Percentiles rank a stretch among this genome's conserved stretches.
Evolutionary conservation across 2,888 invertebrate genomes (phyloP).

Genomic region (Argyresthia goedartella): DNA sequence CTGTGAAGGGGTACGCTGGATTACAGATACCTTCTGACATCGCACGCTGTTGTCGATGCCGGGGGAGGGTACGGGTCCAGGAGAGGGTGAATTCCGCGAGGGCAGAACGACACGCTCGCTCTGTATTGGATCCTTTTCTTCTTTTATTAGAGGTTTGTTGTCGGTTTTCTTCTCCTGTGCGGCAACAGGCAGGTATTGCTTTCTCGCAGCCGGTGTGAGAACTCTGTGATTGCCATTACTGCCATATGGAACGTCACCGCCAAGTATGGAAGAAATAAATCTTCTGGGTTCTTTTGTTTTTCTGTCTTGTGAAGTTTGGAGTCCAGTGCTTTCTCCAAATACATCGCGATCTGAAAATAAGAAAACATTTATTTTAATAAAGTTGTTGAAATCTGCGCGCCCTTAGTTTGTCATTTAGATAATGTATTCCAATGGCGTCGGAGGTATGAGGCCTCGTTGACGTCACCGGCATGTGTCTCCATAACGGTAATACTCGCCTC

Average conservation of each 20-base stretch:
- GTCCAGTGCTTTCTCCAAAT: slow-evolving; percentile 52
- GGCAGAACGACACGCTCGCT: slow-evolving; percentile 73
- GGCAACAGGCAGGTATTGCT: slow-evolving; percentile 78
- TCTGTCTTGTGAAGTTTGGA: slow-evolving; percentile 32
- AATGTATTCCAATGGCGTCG: slow-evolving; percentile 58
- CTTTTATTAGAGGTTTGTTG: slow-evolving; percentile 65
- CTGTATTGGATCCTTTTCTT: slow-evolving; percentile 76
- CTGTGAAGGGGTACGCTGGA: slow-evolving; percentile 81
- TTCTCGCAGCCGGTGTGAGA: slow-evolving; percentile 84
- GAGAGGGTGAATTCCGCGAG: slow-evolving; percentile 56
- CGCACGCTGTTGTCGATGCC: slow-evolving; percentile 77
- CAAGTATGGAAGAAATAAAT: slow-evolving; percentile 85
- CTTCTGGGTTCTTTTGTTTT: slow-evolving; percentile 44
- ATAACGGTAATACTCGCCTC: slow-evolving; percentile 68
- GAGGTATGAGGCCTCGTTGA: slow-evolving; percentile 60
- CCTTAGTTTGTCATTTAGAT: slow-evolving; percentile 20
- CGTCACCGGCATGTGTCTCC: slow-evolving; percentile 69
- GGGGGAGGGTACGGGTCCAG: slow-evolving; percentile 72
- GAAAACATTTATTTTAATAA: slow-evolving; percentile 12
- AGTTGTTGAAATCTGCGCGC: neutral
- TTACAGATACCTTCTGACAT: slow-evolving; percentile 81
- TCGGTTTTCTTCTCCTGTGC: slow-evolving; percentile 66
- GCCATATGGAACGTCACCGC: slow-evolving; percentile 86
- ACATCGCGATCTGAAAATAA: slow-evolving; percentile 65
- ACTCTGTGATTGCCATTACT: slow-evolving; percentile 78